Evolutionary conservation across 1,140 invertebrate species (phyloP), one percentile per base, ranked within the genome.

Genomic region (Tachypleus tridentatus): DNA sequence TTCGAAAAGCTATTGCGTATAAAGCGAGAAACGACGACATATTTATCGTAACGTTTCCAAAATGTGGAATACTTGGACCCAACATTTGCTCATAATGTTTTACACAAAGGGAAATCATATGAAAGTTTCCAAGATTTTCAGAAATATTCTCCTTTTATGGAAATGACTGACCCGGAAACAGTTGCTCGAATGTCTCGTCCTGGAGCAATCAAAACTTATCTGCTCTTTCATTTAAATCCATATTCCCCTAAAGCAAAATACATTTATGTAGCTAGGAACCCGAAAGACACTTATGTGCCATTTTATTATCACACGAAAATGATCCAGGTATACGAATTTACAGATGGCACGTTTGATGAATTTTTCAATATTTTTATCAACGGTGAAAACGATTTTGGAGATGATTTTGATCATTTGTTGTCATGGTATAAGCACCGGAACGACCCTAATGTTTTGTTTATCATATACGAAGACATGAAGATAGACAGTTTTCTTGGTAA

Each of bases 261-360:
- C 11, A 79, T 91, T 4, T 90, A 89, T 72, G 83, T 91, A 0
- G 84, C 85, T 4, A 78, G 91, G 61, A 90, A 93, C 77, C 89
- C 90, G 0, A 89, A 91, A 75, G 90, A 93, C 74, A 85, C 90
- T 2, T 87, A 83, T 3, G 87, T 92, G 0, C 89, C n/a, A 0
- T 91, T 86, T 75, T 93, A 86, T 73, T 84, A 91, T 75, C 82
- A 91, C 51, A 86, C 88, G 74, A 80, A 83, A 70, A 76, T 85
- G 3, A 83, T 87, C 60, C 51, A 49, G 4, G 54, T 52, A 6
- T 58, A 49, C 11, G 57, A 48, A 4, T 67, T 49, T 8, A 60
- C 56, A 49, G 65, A 71, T 51, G 75, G 72, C 6, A 65, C 72
- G 6, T 77, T 76, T 63, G 67, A 74, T 57, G 69, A 66, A 9